phyloP scores from a whole-genome alignment of 1,140 invertebrate species.

The Ceratitis capitata region DNA sequence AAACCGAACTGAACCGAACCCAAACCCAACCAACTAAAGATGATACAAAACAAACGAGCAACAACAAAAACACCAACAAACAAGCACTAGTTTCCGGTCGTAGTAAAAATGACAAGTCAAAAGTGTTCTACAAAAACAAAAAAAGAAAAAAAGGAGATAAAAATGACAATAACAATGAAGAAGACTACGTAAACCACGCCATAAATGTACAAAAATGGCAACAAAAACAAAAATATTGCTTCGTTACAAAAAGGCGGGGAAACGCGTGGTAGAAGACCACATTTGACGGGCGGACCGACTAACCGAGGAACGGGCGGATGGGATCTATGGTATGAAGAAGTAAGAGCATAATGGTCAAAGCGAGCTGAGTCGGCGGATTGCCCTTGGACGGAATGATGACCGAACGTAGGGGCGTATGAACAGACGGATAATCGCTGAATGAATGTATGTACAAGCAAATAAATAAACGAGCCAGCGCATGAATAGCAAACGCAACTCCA shows the following conservation, averaged over 20 bases:
- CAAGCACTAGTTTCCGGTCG: conserved; percentile 64
- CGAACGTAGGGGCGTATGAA: too few species aligned
- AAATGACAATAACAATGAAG: neutral
- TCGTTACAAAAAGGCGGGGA: neutral
- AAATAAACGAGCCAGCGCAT: conserved; percentile 30
- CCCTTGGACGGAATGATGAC: neutral
- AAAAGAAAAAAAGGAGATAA: too few species aligned
- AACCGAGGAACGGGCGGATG: too few species aligned
- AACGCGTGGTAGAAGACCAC: neutral
- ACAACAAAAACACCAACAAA: too few species aligned
- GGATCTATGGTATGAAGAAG: neutral
- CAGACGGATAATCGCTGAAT: neutral
- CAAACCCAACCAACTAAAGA: conserved; percentile 29
- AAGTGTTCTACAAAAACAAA: neutral
- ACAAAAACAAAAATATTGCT: conserved; percentile 3
- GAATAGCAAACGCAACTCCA: neutral
- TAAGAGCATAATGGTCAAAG: neutral
- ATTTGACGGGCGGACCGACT: neutral
- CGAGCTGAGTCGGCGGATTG: neutral
- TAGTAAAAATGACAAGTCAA: conserved; percentile 61
- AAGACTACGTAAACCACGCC: neutral
- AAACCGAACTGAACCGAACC: neutral
- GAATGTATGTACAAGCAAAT: neutral
- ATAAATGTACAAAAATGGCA: conserved; percentile 15
- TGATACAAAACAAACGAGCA: conserved; percentile 40